Conservation (phyloP, 2,113 vertebrate species). For the Amazona vittata region DNA sequence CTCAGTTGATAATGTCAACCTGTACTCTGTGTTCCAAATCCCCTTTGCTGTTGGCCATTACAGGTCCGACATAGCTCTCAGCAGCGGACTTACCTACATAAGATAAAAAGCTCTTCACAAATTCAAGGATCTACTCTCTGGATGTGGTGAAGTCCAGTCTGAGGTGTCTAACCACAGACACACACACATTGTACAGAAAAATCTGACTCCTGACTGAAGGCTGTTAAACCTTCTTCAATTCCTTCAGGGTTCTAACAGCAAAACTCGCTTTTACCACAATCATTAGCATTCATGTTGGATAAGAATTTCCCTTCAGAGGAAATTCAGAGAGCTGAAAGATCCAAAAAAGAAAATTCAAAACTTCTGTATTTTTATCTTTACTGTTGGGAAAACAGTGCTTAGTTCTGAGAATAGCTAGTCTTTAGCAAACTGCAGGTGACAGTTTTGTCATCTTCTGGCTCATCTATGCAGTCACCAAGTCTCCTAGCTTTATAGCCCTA, state of each 20-base stretch:
- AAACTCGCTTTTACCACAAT: not conserved
- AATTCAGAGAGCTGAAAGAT: not conserved
- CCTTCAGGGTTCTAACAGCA: not conserved
- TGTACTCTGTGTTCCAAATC: not conserved
- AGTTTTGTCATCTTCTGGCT: not conserved
- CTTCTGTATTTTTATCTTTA: not conserved
- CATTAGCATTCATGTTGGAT: not conserved
- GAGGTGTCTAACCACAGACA: not conserved
- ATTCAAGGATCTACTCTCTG: not conserved
- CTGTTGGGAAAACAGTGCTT: not conserved
- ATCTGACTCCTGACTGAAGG: not conserved
- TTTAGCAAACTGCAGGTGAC: not conserved
- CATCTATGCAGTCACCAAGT: not conserved
- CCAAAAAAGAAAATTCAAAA: not conserved
- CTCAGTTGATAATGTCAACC: not conserved
- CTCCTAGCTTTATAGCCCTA: not conserved
- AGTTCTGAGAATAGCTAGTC: not conserved
- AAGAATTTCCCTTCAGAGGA: not conserved
- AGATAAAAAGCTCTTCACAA: not conserved
- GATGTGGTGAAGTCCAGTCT: accelerated
- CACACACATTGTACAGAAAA: not conserved
- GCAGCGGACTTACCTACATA: not conserved
- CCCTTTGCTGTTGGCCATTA: not conserved
- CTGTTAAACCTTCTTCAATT: not conserved
- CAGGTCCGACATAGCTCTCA: not conserved